Evolutionary conservation across 1,140 invertebrate species (phyloP).

Genomic region (Conus betulinus): DNA sequence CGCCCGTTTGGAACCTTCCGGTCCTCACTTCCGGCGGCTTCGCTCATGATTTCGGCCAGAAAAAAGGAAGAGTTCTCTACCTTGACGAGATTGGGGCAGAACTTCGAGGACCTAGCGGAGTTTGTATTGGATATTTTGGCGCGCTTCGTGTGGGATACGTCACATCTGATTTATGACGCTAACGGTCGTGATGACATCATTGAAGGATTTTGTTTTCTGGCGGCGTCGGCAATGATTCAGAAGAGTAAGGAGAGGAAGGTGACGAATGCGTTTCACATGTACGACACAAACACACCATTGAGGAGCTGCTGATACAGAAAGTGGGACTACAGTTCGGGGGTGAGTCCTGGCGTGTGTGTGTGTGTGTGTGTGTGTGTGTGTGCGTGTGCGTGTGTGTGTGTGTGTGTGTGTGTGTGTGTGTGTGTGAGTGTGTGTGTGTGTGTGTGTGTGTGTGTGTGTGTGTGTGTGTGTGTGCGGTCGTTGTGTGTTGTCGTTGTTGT

Average conservation of each 20-base stretch:
- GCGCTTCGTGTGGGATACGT: constrained; percentile 76
- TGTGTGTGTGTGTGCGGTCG: background rate
- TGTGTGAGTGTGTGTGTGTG: background rate
- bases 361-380: background rate
- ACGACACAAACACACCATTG: constrained; percentile 59
- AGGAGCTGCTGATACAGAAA: constrained; percentile 75
- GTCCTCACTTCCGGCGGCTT: constrained; percentile 90
- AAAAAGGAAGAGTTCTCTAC: constrained; percentile 53
- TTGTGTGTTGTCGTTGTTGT: background rate
- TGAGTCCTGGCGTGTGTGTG: constrained; percentile 51
- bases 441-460: constrained; percentile 1
- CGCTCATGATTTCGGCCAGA: constrained; percentile 84
- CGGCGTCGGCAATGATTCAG: constrained; percentile 57
- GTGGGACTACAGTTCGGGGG: constrained; percentile 66
- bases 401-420: background rate
- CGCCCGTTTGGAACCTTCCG: constrained; percentile 91
- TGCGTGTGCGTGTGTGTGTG: background rate
- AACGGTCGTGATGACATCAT: constrained; percentile 78
- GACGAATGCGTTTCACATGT: constrained; percentile 76
- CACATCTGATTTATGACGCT: constrained; percentile 82
- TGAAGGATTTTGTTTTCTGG: constrained; percentile 77
- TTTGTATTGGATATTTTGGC: constrained; percentile 82
- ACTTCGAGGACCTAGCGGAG: constrained; percentile 84
- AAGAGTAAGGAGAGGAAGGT: constrained; percentile 74
- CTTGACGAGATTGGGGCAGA: constrained; percentile 72